phyloP scores from a whole-genome alignment of 1,140 invertebrate species.

The Lasioglossum albipes region DNA sequence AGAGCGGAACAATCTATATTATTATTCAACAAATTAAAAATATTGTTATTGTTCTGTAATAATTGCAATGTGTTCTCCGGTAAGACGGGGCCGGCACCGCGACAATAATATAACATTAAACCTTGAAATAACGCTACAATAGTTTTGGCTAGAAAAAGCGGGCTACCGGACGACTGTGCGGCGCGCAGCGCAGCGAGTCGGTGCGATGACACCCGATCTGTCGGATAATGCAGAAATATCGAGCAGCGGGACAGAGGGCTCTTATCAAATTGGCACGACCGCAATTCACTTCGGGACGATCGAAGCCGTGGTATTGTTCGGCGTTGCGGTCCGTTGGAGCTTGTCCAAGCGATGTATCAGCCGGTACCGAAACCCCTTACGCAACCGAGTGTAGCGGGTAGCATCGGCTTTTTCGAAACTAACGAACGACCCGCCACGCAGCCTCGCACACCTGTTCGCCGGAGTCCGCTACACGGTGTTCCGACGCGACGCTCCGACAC shows the following conservation, averaged over 20 bases:
- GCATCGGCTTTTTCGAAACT: constrained; percentile 50
- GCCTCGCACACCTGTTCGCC: constrained; percentile 53
- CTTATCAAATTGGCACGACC: constrained; percentile 58
- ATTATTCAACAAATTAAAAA: too few relatives aligned
- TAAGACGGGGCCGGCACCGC: too few relatives aligned
- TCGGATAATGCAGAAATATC: constrained; percentile 18
- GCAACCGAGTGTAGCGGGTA: constrained; percentile 32
- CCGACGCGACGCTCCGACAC: too few relatives aligned
- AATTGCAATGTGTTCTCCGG: too few relatives aligned
- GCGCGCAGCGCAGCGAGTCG: background rate
- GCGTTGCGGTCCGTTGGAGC: constrained; percentile 38
- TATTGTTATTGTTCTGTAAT: too few relatives aligned
- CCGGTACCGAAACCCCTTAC: constrained; percentile 50
- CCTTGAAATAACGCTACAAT: too few relatives aligned
- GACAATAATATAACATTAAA: too few relatives aligned
- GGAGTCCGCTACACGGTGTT: too few relatives aligned
- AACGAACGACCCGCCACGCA: constrained; percentile 26
- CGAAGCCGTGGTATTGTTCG: constrained; percentile 35
- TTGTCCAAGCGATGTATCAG: constrained; percentile 41
- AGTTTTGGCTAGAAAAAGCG: too few relatives aligned
- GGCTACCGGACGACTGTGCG: too few relatives aligned
- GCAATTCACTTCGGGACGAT: constrained; percentile 22
- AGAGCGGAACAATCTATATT: too few relatives aligned
- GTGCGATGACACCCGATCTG: constrained; percentile 9
- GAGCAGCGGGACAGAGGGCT: constrained; percentile 24